Evolutionary conservation across 1,140 invertebrate genomes (phyloP).

Genomic region (Drosophila setifemur): DNA sequence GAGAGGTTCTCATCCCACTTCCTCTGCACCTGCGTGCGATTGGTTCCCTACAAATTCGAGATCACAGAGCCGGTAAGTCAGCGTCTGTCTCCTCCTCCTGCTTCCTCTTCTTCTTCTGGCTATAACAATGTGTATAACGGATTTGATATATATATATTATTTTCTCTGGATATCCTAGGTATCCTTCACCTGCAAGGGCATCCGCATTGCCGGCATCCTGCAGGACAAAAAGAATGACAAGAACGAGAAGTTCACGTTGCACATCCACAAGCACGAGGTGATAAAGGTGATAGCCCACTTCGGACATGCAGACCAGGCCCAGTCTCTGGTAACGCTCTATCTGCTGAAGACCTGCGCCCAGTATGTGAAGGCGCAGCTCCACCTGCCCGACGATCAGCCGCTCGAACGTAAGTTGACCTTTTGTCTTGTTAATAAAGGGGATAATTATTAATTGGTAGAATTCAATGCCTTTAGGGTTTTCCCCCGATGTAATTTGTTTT

Average conservation of each 20-base stretch:
- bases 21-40: conserved; percentile 7
- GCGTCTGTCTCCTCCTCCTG: neutral
- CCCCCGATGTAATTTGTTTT: too few species aligned
- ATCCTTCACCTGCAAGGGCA: conserved; percentile 14
- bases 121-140: conserved; percentile 15
- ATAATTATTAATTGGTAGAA: too few species aligned
- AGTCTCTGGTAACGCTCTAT: conserved; percentile 13
- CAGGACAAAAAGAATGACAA: conserved; percentile 4
- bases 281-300: conserved; percentile 30
- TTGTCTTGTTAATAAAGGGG: too few species aligned
- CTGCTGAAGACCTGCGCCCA: conserved; percentile 20
- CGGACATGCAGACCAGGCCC: neutral
- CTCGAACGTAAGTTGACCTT: conserved; percentile 53
- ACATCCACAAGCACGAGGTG: conserved; percentile 31
- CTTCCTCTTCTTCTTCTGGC: neutral
- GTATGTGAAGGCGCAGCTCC: conserved; percentile 82
- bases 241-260: conserved; percentile 13
- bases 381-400: conserved; percentile 84
- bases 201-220: conserved; percentile 1
- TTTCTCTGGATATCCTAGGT: neutral
- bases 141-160: neutral
- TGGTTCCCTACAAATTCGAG: conserved; percentile 24
- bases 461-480: too few species aligned
- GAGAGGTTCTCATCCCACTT: neutral
- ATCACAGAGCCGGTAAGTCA: conserved; percentile 18